Base-by-base conservation (phyloP, 2,888 invertebrate species). In the Nephrotoma guestfalica region DNA sequence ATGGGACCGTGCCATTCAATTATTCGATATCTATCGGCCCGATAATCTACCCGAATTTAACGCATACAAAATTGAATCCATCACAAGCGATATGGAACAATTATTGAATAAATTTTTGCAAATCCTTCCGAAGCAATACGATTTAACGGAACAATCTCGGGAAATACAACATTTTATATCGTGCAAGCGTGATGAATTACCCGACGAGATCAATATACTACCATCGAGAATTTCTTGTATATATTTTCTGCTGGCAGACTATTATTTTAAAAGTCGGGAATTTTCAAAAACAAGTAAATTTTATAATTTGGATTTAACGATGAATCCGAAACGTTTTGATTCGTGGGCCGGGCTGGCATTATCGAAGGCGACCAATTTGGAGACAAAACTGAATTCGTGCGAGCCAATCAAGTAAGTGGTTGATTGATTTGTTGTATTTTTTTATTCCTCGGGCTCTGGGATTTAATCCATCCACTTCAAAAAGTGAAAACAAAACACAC, bases 331-430 rank as follows among this genome's bases (percentile, higher is more conserved):
- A 86, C 93, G 98, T 86, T 93, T 98, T 87, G 97, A 98, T 92
- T 97, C 98, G 0, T 98, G 98, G 98, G 97, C 98, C 0, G 96
- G 96, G 86, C 94, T 98, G 90, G 97, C 97, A 0, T 92, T 98
- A 87, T 95, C 96, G 0, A 95, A 95, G 89, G 95, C 94, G 4
- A 94, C 96, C 87, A 94, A 95, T 89, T 93, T 98, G 86, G 97
- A 97, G 89, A 95, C 94, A 71, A 94, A 95, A 90, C 91, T 98
- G 2, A 97, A 96, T 90, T 96, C 95, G 84, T 95, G 95, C 88
- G 93, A 94, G 87, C 93, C 93, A 45, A 90, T 92, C 47, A 92
- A 93, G 93, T 94, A 89, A 91, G 92, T 41, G 41, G 40, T 2
- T n/a, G n/a, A 11, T 30, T 47, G 11, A 9, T 84, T 41, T 41